phyloP scores from a whole-genome alignment of 2,888 invertebrate genomes.

The Drosophila fungiperda region DNA sequence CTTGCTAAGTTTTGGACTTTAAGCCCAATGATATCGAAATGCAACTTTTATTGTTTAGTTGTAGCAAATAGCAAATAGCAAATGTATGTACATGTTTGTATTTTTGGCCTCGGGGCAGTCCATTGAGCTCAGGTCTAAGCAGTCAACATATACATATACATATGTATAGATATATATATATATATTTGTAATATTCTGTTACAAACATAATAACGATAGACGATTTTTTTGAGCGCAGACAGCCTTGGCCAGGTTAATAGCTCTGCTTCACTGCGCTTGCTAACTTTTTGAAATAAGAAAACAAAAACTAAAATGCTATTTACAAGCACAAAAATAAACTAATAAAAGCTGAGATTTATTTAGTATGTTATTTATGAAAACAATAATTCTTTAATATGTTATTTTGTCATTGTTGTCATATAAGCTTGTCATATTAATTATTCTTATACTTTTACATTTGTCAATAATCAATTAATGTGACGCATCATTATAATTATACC shows the following conservation, averaged over 20 bases:
- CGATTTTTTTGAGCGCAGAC: neutral
- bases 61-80: neutral
- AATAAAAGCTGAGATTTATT: neutral
- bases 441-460: neutral
- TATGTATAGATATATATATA: neutral
- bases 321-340: neutral
- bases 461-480: neutral
- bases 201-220: constrained; percentile 2
- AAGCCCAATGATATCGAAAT: constrained; percentile 3
- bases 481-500: neutral
- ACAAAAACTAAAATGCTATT: neutral
- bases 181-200: neutral
- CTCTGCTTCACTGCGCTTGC: neutral
- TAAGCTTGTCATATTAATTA: neutral
- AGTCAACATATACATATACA: neutral
- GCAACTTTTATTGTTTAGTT: neutral
- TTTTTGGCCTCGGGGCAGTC: constrained; percentile 4
- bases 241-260: constrained; percentile 12
- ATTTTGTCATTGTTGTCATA: neutral
- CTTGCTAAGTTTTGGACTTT: constrained; percentile 10
- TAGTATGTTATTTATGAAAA: neutral
- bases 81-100: too few relatives aligned
- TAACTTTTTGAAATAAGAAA: neutral
- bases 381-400: neutral
- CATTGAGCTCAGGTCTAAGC: constrained; percentile 6